A percentile compares a stretch with the other conserved stretches of the same genome.
phyloP scores from a whole-genome alignment of 1,140 invertebrate genomes.

The Drosophila obscura region DNA sequence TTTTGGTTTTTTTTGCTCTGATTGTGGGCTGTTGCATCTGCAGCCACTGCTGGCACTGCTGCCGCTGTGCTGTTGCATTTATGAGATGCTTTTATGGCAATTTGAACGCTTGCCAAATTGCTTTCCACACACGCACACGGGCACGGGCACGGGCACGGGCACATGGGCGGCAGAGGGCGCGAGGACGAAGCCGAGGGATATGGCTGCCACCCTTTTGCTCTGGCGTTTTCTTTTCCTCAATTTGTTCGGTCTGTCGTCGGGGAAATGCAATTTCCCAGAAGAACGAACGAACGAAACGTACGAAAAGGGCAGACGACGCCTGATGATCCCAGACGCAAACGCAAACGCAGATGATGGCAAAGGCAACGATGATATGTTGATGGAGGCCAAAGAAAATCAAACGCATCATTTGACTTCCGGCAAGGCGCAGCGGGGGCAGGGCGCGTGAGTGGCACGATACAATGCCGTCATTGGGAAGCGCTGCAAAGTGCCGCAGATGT shows the following conservation, averaged over 20 bases:
- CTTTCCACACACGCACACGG: constrained; percentile 59
- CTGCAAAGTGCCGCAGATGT: constrained; percentile 68
- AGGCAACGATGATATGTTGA: constrained; percentile 1
- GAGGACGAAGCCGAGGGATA: not conserved
- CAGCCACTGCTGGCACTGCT: constrained; percentile 45
- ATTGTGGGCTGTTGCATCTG: constrained; percentile 7
- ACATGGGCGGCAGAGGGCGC: not conserved
- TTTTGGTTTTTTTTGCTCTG: constrained; percentile 24
- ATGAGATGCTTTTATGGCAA: constrained; percentile 60
- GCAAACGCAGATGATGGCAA: no score
- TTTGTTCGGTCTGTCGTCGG: constrained; percentile 30
- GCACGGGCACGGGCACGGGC: no score
- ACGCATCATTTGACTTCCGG: constrained; percentile 75
- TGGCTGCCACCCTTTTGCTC: constrained; percentile 27
- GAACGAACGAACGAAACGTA: constrained; percentile 14
- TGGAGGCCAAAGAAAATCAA: constrained; percentile 64
- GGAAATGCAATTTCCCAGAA: constrained; percentile 37
- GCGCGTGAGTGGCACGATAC: constrained; percentile 13
- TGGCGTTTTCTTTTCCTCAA: constrained; percentile 38
- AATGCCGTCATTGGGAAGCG: constrained; percentile 46
- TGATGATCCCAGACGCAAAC: no score
- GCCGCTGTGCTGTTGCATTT: constrained; percentile 69
- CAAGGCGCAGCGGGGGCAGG: constrained; percentile 40
- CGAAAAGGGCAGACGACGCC: constrained; percentile 34
- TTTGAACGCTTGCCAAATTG: constrained; percentile 75